Evolutionary conservation across 2,797 vertebrate species (phyloP), one percentile per base, ranked within the genome.

Genomic region (Eulemur mongoz): DNA sequence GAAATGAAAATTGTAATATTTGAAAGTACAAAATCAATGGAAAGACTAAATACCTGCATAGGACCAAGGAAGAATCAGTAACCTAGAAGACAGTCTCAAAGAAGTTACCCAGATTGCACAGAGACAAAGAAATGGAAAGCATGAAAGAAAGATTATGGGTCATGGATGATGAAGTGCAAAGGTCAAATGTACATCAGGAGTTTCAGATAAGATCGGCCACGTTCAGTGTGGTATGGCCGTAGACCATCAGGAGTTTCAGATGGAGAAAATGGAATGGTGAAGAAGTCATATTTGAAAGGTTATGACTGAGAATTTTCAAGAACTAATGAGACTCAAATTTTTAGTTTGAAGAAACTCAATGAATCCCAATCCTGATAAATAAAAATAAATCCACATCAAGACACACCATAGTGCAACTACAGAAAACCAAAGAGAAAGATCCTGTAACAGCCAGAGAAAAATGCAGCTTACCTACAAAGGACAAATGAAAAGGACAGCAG

Each of bases 321-420:
- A 86, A 90, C 38, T 81, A 65, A 81, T 20, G 17, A 93, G 30
- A n/a, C n/a, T 9, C 18, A 35, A 76, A 86, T 76, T 85, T 48
- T 89, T 79, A 90, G 32, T 88, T 65, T 88, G 54, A 93, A 89
- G 67, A 78, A 95, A 86, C 59, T n/a, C 70, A 80, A 65, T 52
- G 50, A 85, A 85, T 85, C 20, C 30, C 40, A 89, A 65, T 75
- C 57, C 50, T 89, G 72, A 69, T 22, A 69, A 86, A 75, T 80
- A 69, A 70, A 92, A 93, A 86, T 45, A 86, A 90, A 82, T 81
- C 23, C 23, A 80, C 20, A 73, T 52, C n/a, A 14, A 69, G 14
- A 83, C 35, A 89, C 18, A 75, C 69, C 25, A 80, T 38, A 75
- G 65, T 69, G 40, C 85, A 89, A 79, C 14, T 70, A 89, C 32